Evolutionary conservation across 2,888 invertebrate species (phyloP).

Genomic region (Hemistola chrysoprasaria): DNA sequence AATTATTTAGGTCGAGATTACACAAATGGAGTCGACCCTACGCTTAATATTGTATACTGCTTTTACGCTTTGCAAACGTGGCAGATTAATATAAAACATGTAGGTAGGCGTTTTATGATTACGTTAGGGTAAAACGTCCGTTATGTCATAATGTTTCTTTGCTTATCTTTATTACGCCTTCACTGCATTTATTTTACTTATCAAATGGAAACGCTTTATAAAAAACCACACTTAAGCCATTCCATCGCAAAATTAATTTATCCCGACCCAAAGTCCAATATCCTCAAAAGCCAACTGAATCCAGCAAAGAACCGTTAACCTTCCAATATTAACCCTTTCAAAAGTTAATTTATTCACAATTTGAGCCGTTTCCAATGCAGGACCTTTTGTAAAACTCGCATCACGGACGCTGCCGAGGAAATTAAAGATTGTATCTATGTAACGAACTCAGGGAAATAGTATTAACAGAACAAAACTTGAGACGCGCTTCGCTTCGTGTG

Average conservation of each 20-base stretch:
- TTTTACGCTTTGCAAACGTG: constrained; percentile 2
- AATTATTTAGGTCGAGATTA: constrained; percentile 25
- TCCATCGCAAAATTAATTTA: not conserved
- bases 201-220: constrained; percentile 3
- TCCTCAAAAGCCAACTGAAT: constrained; percentile 5
- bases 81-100: too few relatives aligned
- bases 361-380: constrained; percentile 39
- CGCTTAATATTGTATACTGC: constrained; percentile 9
- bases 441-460: constrained; percentile 58
- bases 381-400: constrained; percentile 48
- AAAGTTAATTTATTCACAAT: constrained; percentile 46
- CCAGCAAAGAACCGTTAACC: constrained; percentile 25
- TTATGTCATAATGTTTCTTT: too few relatives aligned
- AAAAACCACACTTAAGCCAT: not conserved
- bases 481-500: too few relatives aligned
- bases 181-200: too few relatives aligned
- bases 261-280: constrained; percentile 4
- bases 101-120: too few relatives aligned
- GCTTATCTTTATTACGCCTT: too few relatives aligned
- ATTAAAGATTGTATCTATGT: constrained; percentile 75
- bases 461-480: constrained; percentile 30
- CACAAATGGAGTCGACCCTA: constrained; percentile 9
- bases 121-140: too few relatives aligned
- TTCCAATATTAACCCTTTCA: constrained; percentile 32
- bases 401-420: constrained; percentile 56